Base-by-base conservation (phyloP, 2,888 invertebrate genomes). In the Volucella zonaria region DNA sequence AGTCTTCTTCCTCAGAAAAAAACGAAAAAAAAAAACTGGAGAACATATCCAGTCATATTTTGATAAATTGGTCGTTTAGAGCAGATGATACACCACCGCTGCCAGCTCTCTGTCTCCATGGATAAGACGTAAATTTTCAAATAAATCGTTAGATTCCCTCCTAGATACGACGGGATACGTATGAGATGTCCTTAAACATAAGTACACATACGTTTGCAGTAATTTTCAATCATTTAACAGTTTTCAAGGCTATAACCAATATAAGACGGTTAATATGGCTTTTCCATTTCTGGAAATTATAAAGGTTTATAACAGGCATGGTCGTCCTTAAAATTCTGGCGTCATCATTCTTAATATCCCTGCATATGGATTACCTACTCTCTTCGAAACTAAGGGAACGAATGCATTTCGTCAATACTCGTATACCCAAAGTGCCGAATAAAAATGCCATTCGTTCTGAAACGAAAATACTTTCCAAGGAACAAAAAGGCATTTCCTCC, bases 61-160 rank as follows among this genome's bases (percentile, higher is more conserved):
- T 85, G 85, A 85, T 77, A 85, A 85, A 85, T 85, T 85, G 85
- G 85, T 85, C 85, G 85, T 85, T 85, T 85, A 85, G 73, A 73
- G 68, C 85, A 85, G 81, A 85, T 85, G 85, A 85, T 85, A 54
- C 85, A 85, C 51, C 80, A 76, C 80, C 70, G 66, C 70, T 68
- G 67, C 70, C 56, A 76, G 70, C 31, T 54, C 71, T 75, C 79
- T 75, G 79, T 82, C 73, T 83, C 66, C 83, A 71, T 52, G 76
- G 81, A 85, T 76, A 64, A 77, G 76, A 85, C 85, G 85, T 85
- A 85, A 81, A 85, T 81, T 85, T 78, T 58, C 49, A 47, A 62
- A 61, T 45, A 59, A 81, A 81, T 85, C 77, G 85, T 68, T 71
- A 75, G 75, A 75, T 83, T 73, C 67, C 47, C 43, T 83, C 64